phyloP scores from a whole-genome alignment of 2,888 invertebrate species.

The Dryobotodes eremita region DNA sequence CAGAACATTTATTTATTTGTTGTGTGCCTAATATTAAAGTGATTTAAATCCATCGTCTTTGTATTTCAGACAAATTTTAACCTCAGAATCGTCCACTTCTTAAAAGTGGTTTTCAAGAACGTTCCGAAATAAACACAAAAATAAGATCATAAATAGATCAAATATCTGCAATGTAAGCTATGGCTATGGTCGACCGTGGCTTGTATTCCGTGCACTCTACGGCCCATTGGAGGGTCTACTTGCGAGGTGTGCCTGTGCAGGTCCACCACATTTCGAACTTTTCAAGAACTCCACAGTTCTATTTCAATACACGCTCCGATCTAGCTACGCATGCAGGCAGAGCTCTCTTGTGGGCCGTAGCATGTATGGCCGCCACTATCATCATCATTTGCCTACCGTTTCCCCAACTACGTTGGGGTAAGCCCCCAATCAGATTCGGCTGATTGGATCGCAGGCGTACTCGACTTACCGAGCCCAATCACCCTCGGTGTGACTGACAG shows the following conservation, averaged over 20 bases:
- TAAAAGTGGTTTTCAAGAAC: not conserved
- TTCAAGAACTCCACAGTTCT: not conserved
- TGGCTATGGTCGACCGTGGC: not conserved
- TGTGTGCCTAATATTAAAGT: not conserved
- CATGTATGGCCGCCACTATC: no score
- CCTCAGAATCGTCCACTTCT: not conserved
- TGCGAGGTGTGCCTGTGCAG: no score
- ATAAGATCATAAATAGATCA: not conserved
- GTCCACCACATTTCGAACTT: not conserved
- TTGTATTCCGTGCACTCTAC: not conserved
- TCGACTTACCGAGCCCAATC: no score
- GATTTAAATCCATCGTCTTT: not conserved
- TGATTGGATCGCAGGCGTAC: no score
- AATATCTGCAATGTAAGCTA: not conserved
- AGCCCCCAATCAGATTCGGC: no score
- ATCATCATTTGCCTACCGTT: no score
- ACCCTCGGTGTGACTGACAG: no score
- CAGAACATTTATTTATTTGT: not conserved
- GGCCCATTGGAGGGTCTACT: not conserved
- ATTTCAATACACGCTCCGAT: no score
- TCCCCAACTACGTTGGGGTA: no score
- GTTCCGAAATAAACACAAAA: not conserved
- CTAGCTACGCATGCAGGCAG: no score
- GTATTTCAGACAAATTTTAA: not conserved
- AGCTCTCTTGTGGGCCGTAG: no score